Evolutionary conservation across 2,797 vertebrate species (phyloP).

Genomic region (Hippocampus kuda): DNA sequence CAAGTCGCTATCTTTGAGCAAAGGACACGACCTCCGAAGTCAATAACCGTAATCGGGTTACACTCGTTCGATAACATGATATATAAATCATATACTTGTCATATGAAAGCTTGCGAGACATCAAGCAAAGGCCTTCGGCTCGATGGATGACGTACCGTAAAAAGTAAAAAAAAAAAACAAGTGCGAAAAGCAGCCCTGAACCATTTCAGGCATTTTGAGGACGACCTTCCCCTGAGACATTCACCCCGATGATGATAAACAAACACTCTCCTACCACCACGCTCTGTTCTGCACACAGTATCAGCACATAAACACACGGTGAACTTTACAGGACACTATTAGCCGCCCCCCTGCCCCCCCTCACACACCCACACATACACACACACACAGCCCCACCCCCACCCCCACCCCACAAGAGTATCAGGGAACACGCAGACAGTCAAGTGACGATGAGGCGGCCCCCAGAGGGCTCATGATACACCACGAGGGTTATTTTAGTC

Average conservation of each 20-base stretch:
- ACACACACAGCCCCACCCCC: background rate
- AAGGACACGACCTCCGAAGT: background rate
- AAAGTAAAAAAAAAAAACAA: background rate
- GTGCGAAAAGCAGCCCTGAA: slow-evolving; percentile 15
- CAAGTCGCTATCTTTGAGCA: background rate
- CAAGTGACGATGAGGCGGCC: slow-evolving; percentile 38
- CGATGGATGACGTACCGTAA: background rate
- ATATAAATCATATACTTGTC: background rate
- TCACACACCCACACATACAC: too few relatives aligned
- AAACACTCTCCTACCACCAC: slow-evolving; percentile 23
- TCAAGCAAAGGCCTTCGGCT: background rate
- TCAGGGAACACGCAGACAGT: slow-evolving; percentile 45
- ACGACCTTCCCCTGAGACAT: slow-evolving; percentile 7
- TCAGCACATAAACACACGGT: slow-evolving; percentile 30
- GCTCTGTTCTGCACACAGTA: slow-evolving; percentile 13
- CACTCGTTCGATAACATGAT: slow-evolving; percentile 1
- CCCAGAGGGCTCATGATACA: slow-evolving; percentile 27
- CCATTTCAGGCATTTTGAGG: slow-evolving; percentile 12
- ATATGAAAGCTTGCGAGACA: background rate
- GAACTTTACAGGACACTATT: slow-evolving; percentile 49
- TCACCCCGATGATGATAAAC: slow-evolving; percentile 31
- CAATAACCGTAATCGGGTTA: background rate
- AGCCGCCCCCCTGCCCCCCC: background rate
- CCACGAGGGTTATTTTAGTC: slow-evolving; percentile 31
- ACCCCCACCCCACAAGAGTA: slow-evolving; percentile 20